Evolutionary conservation across 2,113 vertebrate genomes (phyloP), one percentile per base, ranked within the genome.

Genomic region (Strigops habroptila): DNA sequence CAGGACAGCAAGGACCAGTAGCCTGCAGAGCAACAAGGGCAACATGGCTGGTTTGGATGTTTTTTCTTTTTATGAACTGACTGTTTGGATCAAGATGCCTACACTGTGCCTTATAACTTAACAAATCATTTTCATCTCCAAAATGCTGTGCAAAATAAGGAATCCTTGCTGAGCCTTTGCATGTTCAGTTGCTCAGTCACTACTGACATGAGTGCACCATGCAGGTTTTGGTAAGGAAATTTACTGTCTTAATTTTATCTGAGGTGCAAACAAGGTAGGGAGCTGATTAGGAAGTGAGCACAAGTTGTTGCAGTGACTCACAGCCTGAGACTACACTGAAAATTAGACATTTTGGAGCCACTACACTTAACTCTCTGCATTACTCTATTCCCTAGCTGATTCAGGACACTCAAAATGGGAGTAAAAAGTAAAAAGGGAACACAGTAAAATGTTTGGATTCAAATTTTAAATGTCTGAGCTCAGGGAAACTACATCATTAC

Each of bases 191-290:
- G 37, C 39, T 80, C 41, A 25, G 64, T 46, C 43, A n/a, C 22
- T 65, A 51, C 27, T 57, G 44, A 80, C 31, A 51, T 62, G 74
- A 65, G 30, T 9, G 33, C 37, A 51, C 9, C 2, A 1, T 30
- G 52, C 16, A 74, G 67, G 39, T 51, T 91, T 80, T 51, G n/a
- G 52, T 53, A 86, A 53, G 57, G 52, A 78, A 85, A 85, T 79
- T 90, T 71, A 64, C 28, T 41, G 59, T 28, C 39, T 69, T 91
- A 52, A 75, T 90, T 94, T 91, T 73, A 30, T 49, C 44, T 57
- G 7, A 65, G 62, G 21, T 49, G 27, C 18, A 91, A 90, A 88
- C 22, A 75, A 85, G 28, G 57, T 28, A 79, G 10, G 39, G 28
- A 79, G 22, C 11, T 79, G 7, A 43, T 59, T 82, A 82, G 74